Conservation (phyloP, 1,140 invertebrate genomes). For the Antheraea mylitta region DNA sequence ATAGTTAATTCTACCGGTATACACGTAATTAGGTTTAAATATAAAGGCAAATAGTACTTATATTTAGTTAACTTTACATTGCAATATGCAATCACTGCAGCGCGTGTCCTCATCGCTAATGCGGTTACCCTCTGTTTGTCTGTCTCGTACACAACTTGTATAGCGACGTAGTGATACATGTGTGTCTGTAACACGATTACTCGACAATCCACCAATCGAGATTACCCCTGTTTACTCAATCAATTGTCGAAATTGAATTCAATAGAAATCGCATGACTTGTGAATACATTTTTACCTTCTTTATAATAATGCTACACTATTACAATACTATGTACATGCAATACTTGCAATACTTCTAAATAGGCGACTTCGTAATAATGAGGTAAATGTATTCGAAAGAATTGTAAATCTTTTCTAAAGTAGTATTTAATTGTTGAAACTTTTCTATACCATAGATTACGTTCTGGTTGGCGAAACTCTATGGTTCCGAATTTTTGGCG, state of each 20-base stretch:
- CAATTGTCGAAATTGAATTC: constrained; percentile 23
- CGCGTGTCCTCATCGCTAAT: constrained; percentile 54
- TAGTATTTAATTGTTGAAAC: too few relatives aligned
- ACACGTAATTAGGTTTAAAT: background rate
- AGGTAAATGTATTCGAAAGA: too few relatives aligned
- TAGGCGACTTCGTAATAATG: background rate
- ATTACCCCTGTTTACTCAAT: constrained; percentile 19
- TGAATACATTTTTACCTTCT: background rate
- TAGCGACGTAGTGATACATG: constrained; percentile 3
- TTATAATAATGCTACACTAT: too few relatives aligned
- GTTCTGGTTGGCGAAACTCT: too few relatives aligned
- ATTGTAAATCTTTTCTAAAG: too few relatives aligned
- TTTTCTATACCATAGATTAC: too few relatives aligned
- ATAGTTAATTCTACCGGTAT: background rate
- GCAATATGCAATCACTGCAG: constrained; percentile 46
- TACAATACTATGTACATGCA: background rate
- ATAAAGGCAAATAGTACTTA: background rate
- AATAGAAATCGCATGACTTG: background rate
- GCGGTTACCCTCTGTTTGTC: constrained; percentile 53
- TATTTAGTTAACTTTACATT: background rate
- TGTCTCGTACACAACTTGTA: constrained; percentile 14
- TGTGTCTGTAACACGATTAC: constrained; percentile 23
- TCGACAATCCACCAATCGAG: constrained; percentile 11
- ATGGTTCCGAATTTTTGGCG: too few relatives aligned
- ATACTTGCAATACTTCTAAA: background rate